phyloP scores from a whole-genome alignment of 2,888 invertebrate genomes.

The Scaptomyza caliginosa region DNA sequence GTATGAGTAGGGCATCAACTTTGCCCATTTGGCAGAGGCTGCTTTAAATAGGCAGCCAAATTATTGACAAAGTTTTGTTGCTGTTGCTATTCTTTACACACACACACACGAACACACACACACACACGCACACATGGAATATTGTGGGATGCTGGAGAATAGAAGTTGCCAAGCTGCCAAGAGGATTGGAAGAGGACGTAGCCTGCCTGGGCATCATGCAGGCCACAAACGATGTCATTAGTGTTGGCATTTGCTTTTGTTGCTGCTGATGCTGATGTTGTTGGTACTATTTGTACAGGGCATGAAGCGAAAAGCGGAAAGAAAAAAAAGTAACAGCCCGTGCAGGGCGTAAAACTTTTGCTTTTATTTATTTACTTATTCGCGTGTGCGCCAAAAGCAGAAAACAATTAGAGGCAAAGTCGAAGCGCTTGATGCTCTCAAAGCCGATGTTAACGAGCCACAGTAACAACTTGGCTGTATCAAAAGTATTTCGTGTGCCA shows the following conservation, averaged over 20 bases:
- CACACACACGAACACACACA: slow-evolving; percentile 40
- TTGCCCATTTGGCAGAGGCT: slow-evolving; percentile 47
- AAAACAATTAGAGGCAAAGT: slow-evolving; percentile 26
- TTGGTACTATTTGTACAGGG: slow-evolving; percentile 51
- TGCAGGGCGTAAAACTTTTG: slow-evolving; percentile 58
- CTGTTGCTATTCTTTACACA: slow-evolving; percentile 13
- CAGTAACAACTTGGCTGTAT: not conserved
- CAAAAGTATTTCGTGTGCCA: not conserved
- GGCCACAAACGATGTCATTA: slow-evolving; percentile 75
- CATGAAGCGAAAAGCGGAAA: slow-evolving; percentile 35
- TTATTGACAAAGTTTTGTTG: slow-evolving; percentile 66
- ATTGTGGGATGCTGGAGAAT: not conserved
- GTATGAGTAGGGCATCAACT: slow-evolving; percentile 29
- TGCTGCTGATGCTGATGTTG: slow-evolving; percentile 13
- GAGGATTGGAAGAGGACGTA: not conserved
- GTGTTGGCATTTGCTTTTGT: slow-evolving; percentile 54
- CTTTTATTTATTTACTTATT: slow-evolving; percentile 72
- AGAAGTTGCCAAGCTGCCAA: slow-evolving; percentile 3
- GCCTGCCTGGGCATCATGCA: slow-evolving; percentile 34
- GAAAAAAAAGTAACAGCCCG: slow-evolving; percentile 48
- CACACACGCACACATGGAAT: slow-evolving; percentile 35
- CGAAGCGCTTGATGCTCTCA: slow-evolving; percentile 34
- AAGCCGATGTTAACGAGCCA: not conserved
- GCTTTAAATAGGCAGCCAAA: slow-evolving; percentile 71
- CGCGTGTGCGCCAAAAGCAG: slow-evolving; percentile 27